A percentile compares a stretch with the other conserved stretches of the same genome.
Evolutionary conservation across 1,140 invertebrate genomes (phyloP).

Genomic region (Plodia interpunctella): DNA sequence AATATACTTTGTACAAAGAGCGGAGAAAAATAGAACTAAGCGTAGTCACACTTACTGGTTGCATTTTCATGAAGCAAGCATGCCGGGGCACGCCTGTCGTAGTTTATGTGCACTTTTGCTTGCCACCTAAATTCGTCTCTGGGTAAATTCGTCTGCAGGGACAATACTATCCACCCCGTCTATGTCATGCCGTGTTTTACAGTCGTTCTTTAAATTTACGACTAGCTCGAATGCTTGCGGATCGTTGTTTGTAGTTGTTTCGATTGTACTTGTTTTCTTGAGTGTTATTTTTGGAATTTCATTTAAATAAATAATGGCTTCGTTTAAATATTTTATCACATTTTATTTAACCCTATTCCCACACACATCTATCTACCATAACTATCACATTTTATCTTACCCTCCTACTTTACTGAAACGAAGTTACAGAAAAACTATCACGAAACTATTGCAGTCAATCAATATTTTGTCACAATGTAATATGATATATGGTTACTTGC

Average conservation of each 20-base stretch:
- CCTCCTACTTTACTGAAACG: too few species aligned
- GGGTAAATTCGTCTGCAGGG: not conserved
- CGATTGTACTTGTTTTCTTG: not conserved
- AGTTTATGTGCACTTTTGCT: conserved; percentile 6
- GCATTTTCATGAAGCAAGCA: conserved; percentile 5
- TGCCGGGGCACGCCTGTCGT: conserved; percentile 4
- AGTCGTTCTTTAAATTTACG: not conserved
- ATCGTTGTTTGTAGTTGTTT: not conserved
- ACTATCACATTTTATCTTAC: too few species aligned
- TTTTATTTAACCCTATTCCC: too few species aligned
- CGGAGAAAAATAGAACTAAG: conserved; percentile 3
- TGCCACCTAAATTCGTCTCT: not conserved
- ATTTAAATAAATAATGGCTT: too few species aligned
- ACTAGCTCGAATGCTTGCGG: not conserved
- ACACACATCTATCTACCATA: too few species aligned
- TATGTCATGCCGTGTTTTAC: not conserved
- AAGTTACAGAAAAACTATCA: too few species aligned
- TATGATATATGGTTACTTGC: too few species aligned
- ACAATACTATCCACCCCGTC: not conserved
- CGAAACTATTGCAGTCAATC: not conserved
- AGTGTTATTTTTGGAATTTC: too few species aligned
- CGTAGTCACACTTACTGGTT: conserved; percentile 5
- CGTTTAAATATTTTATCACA: too few species aligned
- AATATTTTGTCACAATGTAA: not conserved
- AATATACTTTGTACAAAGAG: not conserved